These are phyloP conservation scores for Calcarius lapponicus DNA, from an alignment of 2,797 vertebrate species.

Conservation along the genomic window DNA sequence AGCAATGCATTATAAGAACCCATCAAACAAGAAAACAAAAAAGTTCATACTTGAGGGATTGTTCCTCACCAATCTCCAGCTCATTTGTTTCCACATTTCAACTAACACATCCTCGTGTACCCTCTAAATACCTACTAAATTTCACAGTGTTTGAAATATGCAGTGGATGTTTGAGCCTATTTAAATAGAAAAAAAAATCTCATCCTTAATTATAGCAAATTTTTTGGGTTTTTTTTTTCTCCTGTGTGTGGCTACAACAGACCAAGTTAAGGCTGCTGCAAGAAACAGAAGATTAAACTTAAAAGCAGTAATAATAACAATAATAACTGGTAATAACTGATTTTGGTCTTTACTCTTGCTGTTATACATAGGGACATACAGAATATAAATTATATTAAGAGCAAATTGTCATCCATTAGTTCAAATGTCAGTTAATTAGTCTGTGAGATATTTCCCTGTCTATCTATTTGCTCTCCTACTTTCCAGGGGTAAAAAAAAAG, in stretches of 20 bases:
- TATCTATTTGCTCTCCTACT: neutral
- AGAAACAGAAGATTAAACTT: neutral
- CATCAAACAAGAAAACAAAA: neutral
- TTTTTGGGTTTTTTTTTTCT: accelerated
- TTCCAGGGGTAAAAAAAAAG: neutral
- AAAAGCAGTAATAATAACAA: neutral
- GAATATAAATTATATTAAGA: neutral
- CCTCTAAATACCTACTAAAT: neutral
- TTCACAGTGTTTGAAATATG: neutral
- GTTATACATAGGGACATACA: neutral
- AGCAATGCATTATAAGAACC: neutral
- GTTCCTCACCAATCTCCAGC: neutral
- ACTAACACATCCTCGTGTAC: neutral
- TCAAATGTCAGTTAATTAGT: neutral
- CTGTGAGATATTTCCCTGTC: neutral
- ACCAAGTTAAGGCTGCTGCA: neutral
- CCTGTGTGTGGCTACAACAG: neutral
- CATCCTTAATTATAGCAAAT: neutral
- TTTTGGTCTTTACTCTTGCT: neutral
- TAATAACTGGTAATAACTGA: neutral
- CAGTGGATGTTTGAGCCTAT: neutral
- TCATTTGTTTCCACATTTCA: neutral
- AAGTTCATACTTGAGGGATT: neutral
- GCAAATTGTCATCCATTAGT: neutral
- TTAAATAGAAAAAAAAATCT: neutral